phyloP scores from a whole-genome alignment of 2,113 vertebrate species.

The rabbit (Oryctolagus cuniculus) region DNA sequence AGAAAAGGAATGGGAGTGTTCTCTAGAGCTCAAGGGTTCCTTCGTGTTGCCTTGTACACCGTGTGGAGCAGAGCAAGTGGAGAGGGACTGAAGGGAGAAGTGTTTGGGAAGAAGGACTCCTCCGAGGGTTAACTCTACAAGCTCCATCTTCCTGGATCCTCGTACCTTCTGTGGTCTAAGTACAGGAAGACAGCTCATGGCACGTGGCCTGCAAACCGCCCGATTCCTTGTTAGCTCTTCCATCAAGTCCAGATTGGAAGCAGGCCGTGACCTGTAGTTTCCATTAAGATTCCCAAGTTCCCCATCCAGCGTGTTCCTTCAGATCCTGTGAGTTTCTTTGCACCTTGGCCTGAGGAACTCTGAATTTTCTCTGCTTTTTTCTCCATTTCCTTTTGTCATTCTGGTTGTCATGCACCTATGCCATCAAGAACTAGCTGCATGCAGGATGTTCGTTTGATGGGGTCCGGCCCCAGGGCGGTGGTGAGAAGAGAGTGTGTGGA shows the following conservation, averaged over 20 bases:
- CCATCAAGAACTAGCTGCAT: background rate
- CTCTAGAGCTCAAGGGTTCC: background rate
- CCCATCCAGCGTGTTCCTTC: background rate
- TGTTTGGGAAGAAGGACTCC: background rate
- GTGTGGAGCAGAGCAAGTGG: background rate
- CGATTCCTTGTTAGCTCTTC: background rate
- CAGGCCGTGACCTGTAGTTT: background rate
- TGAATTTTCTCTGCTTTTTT: background rate
- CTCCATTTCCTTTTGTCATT: background rate
- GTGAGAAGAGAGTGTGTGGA: fast-evolving
- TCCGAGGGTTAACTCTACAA: background rate
- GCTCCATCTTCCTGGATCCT: background rate
- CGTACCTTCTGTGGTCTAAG: fast-evolving
- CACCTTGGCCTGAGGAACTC: background rate
- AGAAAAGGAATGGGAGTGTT: background rate
- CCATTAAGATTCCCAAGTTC: background rate
- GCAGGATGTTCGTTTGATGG: too few relatives aligned
- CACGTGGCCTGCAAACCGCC: background rate
- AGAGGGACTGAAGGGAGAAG: background rate
- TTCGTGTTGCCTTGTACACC: background rate
- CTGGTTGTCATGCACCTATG: fast-evolving
- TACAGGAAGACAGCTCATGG: background rate
- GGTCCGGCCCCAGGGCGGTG: background rate
- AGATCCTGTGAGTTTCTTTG: background rate
- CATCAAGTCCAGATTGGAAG: background rate